Evolutionary conservation across 23 tunicate species (phyloP).

Genomic region (Halocynthia aurantium): DNA sequence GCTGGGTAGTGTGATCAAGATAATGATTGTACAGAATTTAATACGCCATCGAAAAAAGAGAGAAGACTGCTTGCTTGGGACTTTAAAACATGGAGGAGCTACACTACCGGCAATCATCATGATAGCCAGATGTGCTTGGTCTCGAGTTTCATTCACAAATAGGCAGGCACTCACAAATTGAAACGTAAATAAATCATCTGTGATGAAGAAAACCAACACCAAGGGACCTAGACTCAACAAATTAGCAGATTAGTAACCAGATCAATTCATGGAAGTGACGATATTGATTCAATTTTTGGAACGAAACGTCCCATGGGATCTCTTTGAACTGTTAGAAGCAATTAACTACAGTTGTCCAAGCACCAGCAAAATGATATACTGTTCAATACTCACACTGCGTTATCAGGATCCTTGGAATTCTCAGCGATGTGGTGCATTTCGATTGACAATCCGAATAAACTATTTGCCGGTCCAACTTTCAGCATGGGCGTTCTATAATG

Average conservation of each 20-base stretch:
- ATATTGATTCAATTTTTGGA: not conserved
- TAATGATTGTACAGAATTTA: too few species aligned
- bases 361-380: not conserved
- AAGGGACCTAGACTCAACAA: constrained; percentile 11
- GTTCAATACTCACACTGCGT: constrained; percentile 29
- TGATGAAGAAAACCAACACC: constrained; percentile 2
- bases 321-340: not conserved
- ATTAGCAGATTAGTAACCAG: constrained; percentile 1
- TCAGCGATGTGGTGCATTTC: constrained; percentile 47
- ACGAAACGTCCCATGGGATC: not conserved
- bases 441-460: constrained; percentile 87
- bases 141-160: not conserved
- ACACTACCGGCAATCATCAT: too few species aligned
- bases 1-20: too few species aligned
- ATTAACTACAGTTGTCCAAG: not conserved
- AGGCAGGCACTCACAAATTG: not conserved
- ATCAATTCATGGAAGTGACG: not conserved
- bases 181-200: not conserved
- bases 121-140: too few species aligned
- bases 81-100: too few species aligned
- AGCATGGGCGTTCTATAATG: constrained; percentile 41
- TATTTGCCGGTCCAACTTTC: constrained; percentile 51
- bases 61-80: too few species aligned
- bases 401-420: constrained; percentile 15
- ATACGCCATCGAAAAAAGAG: too few species aligned